Evolutionary conservation across 2,113 vertebrate species (phyloP), one percentile per base, ranked within the genome.

Genomic region (Vombatus ursinus): DNA sequence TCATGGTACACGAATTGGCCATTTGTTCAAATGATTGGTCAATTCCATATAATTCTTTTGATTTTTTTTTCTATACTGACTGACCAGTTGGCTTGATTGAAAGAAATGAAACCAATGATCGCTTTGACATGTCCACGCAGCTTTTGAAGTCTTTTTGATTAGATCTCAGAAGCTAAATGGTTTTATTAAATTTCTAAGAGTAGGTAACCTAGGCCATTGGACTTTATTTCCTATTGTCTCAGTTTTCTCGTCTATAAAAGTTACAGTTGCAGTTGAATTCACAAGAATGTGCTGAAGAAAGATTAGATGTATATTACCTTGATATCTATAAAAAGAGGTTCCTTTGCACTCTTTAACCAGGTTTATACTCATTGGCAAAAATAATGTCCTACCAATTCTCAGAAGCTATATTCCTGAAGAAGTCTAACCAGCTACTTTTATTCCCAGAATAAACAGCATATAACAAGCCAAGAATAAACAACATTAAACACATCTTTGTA

Each of bases 111-210:
- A 95, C 47, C 48, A 16, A 49, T 37, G 25, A 52, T 48, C 8
- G 3, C 2, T 47, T 25, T 19, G 23, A n/a, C n/a, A n/a, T 94
- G 11, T 68, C 61, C 92, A n/a, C 25, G 4, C n/a, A 90, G 61
- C 89, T 90, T 93, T 68, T 37, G 12, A 68, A 68, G 51, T 31
- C 54, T 90, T 93, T 89, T 50, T 12, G 1, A 47, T 90, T 92
- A 68, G 48, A 93, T 53, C 28, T 89, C 61, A 52, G 61, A 92
- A 91, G 24, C 14, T 84, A 77, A 68, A 95, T 68, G 31, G 31
- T 37, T 37, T 68, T 68, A 92, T 92, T 92, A 93, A 95, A 91
- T 77, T 91, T 89, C 47, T 23, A 50, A 51, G 44, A 44, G 49
- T 90, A 52, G 52, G 57, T 90, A 96, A 92, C 44, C 53, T 90